Evolutionary conservation across 2,113 vertebrate species (phyloP).

Genomic region (Crotophaga sulcirostris): DNA sequence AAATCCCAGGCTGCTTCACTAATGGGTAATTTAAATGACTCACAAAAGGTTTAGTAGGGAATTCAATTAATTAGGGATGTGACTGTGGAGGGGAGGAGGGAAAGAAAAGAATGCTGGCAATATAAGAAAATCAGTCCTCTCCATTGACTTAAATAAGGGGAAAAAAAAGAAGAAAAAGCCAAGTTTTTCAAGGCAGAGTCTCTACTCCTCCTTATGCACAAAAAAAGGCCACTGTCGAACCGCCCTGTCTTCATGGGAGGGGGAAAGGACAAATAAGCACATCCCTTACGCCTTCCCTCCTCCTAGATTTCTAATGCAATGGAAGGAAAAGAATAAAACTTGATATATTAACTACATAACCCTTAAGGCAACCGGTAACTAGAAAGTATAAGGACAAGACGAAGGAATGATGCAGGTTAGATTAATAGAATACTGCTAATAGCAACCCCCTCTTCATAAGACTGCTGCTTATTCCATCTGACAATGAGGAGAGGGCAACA

Average conservation of each 20-base stretch:
- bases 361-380: background rate
- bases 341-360: background rate
- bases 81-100: constrained; percentile 59
- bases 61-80: constrained; percentile 75
- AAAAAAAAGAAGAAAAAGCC: constrained; percentile 46
- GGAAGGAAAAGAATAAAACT: background rate
- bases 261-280: background rate
- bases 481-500: background rate
- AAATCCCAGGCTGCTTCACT: constrained; percentile 70
- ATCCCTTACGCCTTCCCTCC: background rate
- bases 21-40: constrained; percentile 76
- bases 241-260: background rate
- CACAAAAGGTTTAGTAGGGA: constrained; percentile 71
- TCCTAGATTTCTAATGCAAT: background rate
- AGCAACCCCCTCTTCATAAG: background rate
- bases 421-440: background rate
- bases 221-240: background rate
- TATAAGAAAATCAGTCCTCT: constrained; percentile 48
- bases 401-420: background rate
- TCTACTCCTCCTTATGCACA: background rate
- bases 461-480: background rate
- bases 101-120: constrained; percentile 52
- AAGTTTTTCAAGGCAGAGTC: background rate
- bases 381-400: background rate
- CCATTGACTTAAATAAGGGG: constrained; percentile 28